These are phyloP conservation scores for Aleiodes alternator DNA, from an alignment of 2,888 invertebrate genomes.

Conservation along the genomic window DNA sequence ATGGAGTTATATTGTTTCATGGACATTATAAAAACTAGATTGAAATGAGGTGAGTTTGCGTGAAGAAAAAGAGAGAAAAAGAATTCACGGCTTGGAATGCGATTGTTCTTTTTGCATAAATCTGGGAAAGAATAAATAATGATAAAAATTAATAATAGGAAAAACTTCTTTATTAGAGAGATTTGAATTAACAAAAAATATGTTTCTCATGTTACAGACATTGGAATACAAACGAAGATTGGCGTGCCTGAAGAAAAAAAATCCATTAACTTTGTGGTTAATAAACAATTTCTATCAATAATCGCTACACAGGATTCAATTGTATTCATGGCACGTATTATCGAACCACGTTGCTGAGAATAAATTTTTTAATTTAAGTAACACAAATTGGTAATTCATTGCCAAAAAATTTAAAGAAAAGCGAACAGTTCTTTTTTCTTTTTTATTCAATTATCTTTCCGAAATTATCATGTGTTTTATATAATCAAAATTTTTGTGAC, in stretches of 20 bases:
- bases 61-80: conserved; percentile 24
- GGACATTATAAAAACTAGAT: conserved; percentile 43
- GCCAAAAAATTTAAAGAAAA: no score
- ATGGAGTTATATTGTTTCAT: conserved; percentile 45
- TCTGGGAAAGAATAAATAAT: not conserved
- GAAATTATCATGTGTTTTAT: not conserved
- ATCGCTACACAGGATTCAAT: conserved; percentile 25
- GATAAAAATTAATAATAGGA: conserved; percentile 21
- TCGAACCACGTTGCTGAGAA: not conserved
- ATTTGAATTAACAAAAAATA: conserved; percentile 15
- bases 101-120: not conserved
- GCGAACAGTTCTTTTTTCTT: no score
- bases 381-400: no score
- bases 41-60: conserved; percentile 29
- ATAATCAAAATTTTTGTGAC: not conserved
- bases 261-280: conserved; percentile 12
- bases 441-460: not conserved
- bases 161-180: no score
- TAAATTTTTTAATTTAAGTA: not conserved
- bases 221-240: conserved; percentile 40
- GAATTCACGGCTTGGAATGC: not conserved
- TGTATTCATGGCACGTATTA: conserved; percentile 17
- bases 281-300: conserved; percentile 1
- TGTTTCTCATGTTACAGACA: conserved; percentile 39
- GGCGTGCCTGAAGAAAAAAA: conserved; percentile 33